phyloP scores from a whole-genome alignment of 2,797 vertebrate genomes.

The Phalanger gymnotis region DNA sequence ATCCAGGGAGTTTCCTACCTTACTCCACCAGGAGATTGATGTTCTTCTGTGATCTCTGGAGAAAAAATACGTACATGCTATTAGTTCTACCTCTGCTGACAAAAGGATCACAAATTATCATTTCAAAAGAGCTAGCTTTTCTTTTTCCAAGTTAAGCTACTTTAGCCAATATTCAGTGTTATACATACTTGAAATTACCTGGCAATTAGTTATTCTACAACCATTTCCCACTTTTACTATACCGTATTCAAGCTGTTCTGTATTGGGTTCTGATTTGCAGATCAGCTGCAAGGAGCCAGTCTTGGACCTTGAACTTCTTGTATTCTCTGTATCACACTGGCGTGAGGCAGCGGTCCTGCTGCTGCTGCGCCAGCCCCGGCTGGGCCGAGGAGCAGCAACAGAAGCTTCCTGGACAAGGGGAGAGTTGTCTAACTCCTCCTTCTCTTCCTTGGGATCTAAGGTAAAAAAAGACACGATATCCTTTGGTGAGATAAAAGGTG shows the following conservation, averaged over 20 bases:
- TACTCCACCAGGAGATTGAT: constrained; percentile 82
- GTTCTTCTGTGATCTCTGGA: constrained; percentile 84
- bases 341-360: constrained; percentile 72
- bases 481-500: background rate
- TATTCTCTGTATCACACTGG: constrained; percentile 80
- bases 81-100: background rate
- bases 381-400: constrained; percentile 67
- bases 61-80: constrained; percentile 23
- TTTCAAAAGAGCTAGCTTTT: constrained; percentile 8
- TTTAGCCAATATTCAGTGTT: constrained; percentile 22
- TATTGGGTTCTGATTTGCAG: constrained; percentile 94
- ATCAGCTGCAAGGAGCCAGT: constrained; percentile 85
- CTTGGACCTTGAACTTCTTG: constrained; percentile 82
- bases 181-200: constrained; percentile 1
- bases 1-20: constrained; percentile 79
- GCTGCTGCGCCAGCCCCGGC: constrained; percentile 85
- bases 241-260: constrained; percentile 88
- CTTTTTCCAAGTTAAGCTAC: constrained; percentile 1
- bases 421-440: constrained; percentile 79
- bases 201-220: background rate
- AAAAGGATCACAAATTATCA: constrained; percentile 31
- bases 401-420: constrained; percentile 73
- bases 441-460: constrained; percentile 87
- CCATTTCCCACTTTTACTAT: constrained; percentile 39
- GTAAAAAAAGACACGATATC: constrained; percentile 43